Base-by-base conservation (phyloP, 2,113 vertebrate species). In the Taxidea taxus region DNA sequence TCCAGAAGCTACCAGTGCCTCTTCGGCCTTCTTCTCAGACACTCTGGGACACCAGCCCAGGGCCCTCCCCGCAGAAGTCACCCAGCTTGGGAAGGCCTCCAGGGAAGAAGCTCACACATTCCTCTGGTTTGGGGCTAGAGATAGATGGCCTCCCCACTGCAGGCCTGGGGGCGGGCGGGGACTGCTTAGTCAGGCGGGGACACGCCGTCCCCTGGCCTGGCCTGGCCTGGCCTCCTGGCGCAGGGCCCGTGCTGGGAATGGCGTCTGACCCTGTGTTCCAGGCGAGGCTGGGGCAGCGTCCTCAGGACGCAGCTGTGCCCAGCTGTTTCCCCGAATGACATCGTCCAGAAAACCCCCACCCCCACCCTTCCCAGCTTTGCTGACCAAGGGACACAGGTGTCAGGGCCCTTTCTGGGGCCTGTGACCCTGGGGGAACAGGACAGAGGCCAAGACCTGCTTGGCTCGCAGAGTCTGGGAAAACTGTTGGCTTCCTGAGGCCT, bases 241-340 rank as follows among this genome's bases (percentile, higher is more conserved):
- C 4, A 0, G 56, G 51, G 97, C 93, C 97, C 2, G 0, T 16
- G 77, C 60, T 8, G 96, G 84, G 87, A 89, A 54, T 29, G 83
- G 78, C 0, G 49, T 93, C 94, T 81, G 94, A 95, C 94, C 92
- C 94, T 25, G 74, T 77, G 95, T 93, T 95, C 96, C 96, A 34
- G 70, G 97, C 31, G 1, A 29, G 25, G 44, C 54, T 15, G 56
- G 89, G 68, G 9, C 54, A 20, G 72, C n/a, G 49, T 91, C 75
- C 95, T 91, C 27, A 47, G 68, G 64, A 74, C 18, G 13, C 96
- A 98, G 97, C 98, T 98, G 97, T 92, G 90, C 87, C 97, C 97
- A 96, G 97, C 97, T 98, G 97, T 87, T 97, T 75, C 42, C 42
- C 27, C 0, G 4, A 75, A 15, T 1, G 86, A 60, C 62, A n/a